Base-by-base conservation (phyloP, 2,888 invertebrate genomes). In the Ophraella communa region DNA sequence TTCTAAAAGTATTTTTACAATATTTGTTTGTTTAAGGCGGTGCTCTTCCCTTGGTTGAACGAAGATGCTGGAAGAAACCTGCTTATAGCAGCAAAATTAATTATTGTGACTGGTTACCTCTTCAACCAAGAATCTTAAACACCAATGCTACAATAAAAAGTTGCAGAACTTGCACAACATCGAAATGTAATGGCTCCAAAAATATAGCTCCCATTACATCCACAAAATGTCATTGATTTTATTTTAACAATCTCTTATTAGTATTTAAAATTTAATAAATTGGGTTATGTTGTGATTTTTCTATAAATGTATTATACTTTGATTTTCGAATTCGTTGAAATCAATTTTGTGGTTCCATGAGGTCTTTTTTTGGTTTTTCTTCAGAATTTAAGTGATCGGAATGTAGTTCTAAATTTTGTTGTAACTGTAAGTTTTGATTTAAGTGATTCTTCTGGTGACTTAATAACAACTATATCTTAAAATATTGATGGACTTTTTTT, bases 61-160 rank as follows among this genome's bases (percentile, higher is more conserved):
- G 70, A 54, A 47, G 63, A 39, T 71, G 71, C 45, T 71, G 67
- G 67, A 47, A 24, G 1, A 64, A 57, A 47, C 61, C 58, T 27
- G 35, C 21, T 11, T 64, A 62, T 58, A 57, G 55, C n/a, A 64
- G 35, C 1, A 24, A 33, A 5, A 55, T 24, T 1, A 42, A 53
- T 33, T 71, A 45, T 35, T 71, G 71, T 27, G 56, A 57, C 1
- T 65, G 58, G 53, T 67, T 62, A 44, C 42, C 18, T 8, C 64
- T 17, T 17, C 52, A 52, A 18, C 2, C 52, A 8, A 44, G 1
- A 24, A 20, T 42, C 39, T 45, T 35, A 49, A 42, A 51, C 11
- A 14, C 55, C 11, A 56, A 49, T 21, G 62, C 56, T 5, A 49
- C 23, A 42, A 30, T 62, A 18, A 35, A 23, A 20, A 35, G 21